These are phyloP conservation scores for Leptosomus discolor DNA, from an alignment of 2,113 vertebrate genomes.

Conservation along the genomic window DNA sequence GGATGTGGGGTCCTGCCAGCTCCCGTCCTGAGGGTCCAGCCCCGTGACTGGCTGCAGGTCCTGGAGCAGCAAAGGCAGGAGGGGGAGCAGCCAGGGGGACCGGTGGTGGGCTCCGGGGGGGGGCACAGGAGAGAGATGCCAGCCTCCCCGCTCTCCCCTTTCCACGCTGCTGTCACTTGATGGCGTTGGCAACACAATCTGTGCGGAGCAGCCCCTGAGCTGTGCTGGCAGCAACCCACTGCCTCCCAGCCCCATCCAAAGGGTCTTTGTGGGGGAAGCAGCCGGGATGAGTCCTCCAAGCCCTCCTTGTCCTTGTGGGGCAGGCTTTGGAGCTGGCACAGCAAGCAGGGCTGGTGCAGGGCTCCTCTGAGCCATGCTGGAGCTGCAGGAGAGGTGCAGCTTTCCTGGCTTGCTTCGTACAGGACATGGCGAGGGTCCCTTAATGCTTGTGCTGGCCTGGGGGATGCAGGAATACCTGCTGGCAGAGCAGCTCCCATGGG, in stretches of 20 bases:
- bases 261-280: background rate
- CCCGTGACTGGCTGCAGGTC: background rate
- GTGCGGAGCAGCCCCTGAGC: background rate
- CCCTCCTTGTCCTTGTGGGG: background rate
- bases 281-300: background rate
- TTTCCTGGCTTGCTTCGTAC: background rate
- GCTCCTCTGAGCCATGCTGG: background rate
- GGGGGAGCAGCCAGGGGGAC: background rate
- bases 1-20: background rate
- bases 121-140: background rate
- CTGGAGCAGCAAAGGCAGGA: background rate
- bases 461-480: background rate
- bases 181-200: slow-evolving; percentile 9
- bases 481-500: background rate
- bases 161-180: background rate
- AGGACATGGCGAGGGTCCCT: background rate
- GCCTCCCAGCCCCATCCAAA: background rate
- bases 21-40: background rate
- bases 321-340: background rate
- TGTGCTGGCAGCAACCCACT: background rate
- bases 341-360: background rate
- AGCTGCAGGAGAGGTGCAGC: background rate
- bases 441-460: background rate
- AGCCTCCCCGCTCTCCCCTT: background rate
- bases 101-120: background rate